Conservation (phyloP, 2,797 vertebrate genomes). For the Syncerus caffer region DNA sequence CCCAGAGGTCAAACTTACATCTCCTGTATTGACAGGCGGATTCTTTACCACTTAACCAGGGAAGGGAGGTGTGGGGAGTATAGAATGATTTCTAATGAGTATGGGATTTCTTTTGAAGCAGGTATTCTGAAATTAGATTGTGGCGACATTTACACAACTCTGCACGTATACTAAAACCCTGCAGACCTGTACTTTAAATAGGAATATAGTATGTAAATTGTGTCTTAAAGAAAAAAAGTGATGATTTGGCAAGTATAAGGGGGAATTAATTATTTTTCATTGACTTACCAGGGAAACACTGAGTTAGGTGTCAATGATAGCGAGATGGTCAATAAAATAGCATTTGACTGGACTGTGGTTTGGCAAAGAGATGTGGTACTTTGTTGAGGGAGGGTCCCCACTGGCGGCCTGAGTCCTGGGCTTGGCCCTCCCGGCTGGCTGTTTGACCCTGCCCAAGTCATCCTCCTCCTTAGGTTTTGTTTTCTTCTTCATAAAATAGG, state of each 20-base stretch:
- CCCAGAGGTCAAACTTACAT: not conserved
- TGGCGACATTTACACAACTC: not conserved
- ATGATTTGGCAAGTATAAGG: not conserved
- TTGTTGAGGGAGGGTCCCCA: accelerated
- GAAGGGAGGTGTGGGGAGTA: no score
- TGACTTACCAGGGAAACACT: not conserved
- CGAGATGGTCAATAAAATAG: not conserved
- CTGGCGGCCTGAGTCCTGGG: accelerated
- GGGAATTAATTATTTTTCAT: not conserved
- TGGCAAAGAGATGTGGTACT: not conserved
- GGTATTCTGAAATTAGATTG: not conserved
- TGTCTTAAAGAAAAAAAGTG: not conserved
- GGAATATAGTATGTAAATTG: not conserved
- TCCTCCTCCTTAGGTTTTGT: not conserved
- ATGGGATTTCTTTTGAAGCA: not conserved
- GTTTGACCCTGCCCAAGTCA: not conserved
- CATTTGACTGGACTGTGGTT: not conserved
- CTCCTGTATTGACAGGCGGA: not conserved
- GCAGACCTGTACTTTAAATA: not conserved
- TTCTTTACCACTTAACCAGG: not conserved
- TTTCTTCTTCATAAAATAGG: not conserved
- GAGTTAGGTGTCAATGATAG: not conserved
- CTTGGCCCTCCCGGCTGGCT: not conserved
- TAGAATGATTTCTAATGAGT: not conserved
- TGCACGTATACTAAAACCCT: not conserved